Percentiles rank a stretch among this genome's conserved stretches.
phyloP scores from a whole-genome alignment of 2,797 vertebrate species.

The Urosaurus nigricauda region DNA sequence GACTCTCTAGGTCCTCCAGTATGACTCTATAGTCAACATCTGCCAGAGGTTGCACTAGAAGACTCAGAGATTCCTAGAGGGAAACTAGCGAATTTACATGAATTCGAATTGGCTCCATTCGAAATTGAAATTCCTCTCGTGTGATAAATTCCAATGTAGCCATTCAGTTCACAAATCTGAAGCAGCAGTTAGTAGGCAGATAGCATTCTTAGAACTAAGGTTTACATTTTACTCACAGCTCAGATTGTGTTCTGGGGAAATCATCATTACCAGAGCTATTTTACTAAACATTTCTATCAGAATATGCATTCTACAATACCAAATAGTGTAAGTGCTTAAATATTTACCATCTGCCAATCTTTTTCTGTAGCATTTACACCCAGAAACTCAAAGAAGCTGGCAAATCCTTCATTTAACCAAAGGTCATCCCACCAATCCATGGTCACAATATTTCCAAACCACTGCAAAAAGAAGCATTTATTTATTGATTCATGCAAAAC shows the following conservation, averaged over 20 bases:
- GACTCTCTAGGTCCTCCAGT: too few relatives aligned
- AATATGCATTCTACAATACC: background rate
- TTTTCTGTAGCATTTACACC: slow-evolving; percentile 85
- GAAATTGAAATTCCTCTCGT: too few relatives aligned
- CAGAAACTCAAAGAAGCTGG: slow-evolving; percentile 95
- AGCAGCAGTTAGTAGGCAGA: background rate
- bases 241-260: background rate
- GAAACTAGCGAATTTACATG: too few relatives aligned
- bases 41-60: too few relatives aligned
- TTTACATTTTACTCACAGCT: background rate
- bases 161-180: background rate
- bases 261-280: background rate
- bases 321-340: slow-evolving; percentile 7
- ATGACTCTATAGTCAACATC: too few relatives aligned
- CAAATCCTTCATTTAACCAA: slow-evolving; percentile 98
- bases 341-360: slow-evolving; percentile 91
- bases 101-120: too few relatives aligned
- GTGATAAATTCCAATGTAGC: too few relatives aligned
- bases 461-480: slow-evolving; percentile 80
- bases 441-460: slow-evolving; percentile 98
- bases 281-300: background rate
- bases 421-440: slow-evolving; percentile 99
- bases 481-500: too few relatives aligned
- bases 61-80: too few relatives aligned
- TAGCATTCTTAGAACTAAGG: background rate